These are phyloP conservation scores for Rhogogaster chlorosoma DNA, from an alignment of 2,888 invertebrate species.

Conservation along the genomic window DNA sequence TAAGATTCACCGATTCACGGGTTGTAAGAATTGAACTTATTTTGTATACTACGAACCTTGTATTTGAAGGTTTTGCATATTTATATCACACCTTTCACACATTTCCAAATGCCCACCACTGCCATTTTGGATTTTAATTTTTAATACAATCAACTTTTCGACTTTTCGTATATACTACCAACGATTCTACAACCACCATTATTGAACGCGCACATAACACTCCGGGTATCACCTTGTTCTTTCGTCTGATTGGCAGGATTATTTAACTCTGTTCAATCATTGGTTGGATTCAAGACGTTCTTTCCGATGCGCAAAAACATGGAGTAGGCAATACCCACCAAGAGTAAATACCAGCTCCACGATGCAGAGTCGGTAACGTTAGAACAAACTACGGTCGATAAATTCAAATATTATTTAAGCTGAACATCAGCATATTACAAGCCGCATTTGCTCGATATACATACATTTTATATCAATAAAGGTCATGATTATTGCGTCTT, in stretches of 20 bases:
- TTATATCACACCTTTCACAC: constrained; percentile 49
- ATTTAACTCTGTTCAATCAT: not conserved
- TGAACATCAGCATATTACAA: not conserved
- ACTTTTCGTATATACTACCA: constrained; percentile 54
- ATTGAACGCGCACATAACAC: constrained; percentile 55
- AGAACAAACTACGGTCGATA: constrained; percentile 36
- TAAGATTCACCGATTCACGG: not conserved
- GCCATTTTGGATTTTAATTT: constrained; percentile 59
- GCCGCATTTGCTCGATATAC: not conserved
- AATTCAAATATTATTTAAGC: constrained; percentile 33
- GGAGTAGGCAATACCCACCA: constrained; percentile 5
- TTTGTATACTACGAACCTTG: constrained; percentile 44
- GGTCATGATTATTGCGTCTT: not conserved
- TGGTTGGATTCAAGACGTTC: constrained; percentile 2
- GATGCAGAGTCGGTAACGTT: constrained; percentile 34
- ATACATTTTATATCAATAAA: not conserved
- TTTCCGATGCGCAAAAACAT: constrained; percentile 16
- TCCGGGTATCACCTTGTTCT: constrained; percentile 54
- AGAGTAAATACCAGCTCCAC: not conserved
- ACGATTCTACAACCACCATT: constrained; percentile 59
- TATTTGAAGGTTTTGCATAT: constrained; percentile 46
- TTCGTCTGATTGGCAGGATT: constrained; percentile 53
- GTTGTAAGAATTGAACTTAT: not conserved
- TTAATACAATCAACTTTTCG: constrained; percentile 57
- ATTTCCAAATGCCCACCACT: constrained; percentile 41